These are phyloP conservation scores for Cydia pomonella DNA, from an alignment of 1,140 invertebrate genomes.

Conservation along the genomic window DNA sequence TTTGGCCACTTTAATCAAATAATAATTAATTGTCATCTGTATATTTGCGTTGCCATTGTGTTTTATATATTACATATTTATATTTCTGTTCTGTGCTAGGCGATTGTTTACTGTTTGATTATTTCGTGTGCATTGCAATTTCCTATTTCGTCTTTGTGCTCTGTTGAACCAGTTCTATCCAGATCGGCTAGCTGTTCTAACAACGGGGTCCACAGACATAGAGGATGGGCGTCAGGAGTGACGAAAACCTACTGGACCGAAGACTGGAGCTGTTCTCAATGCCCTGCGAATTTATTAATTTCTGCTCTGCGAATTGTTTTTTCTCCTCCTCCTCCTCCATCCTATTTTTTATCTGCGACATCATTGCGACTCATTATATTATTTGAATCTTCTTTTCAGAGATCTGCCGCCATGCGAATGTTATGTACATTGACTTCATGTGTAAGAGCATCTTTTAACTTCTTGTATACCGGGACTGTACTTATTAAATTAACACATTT, in stretches of 20 bases:
- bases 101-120: background rate
- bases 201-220: background rate
- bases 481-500: no score
- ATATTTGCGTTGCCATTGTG: background rate
- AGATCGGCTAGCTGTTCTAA: background rate
- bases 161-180: background rate
- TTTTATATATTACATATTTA: no score
- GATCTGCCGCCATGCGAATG: slow-evolving; percentile 4
- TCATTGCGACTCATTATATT: background rate
- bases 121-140: background rate
- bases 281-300: slow-evolving; percentile 1
- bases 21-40: no score
- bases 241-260: background rate
- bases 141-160: background rate
- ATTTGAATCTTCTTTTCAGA: background rate
- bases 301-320: background rate
- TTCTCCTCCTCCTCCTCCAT: background rate
- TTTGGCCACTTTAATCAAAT: no score
- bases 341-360: background rate
- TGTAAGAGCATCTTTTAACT: background rate
- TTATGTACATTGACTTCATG: background rate
- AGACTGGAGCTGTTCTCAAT: background rate
- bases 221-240: background rate
- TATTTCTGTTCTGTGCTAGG: background rate
- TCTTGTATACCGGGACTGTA: background rate